A percentile compares a stretch with the other conserved stretches of the same genome.
phyloP scores from a whole-genome alignment of 2,888 invertebrate genomes.

The Scrobipalpa costella region DNA sequence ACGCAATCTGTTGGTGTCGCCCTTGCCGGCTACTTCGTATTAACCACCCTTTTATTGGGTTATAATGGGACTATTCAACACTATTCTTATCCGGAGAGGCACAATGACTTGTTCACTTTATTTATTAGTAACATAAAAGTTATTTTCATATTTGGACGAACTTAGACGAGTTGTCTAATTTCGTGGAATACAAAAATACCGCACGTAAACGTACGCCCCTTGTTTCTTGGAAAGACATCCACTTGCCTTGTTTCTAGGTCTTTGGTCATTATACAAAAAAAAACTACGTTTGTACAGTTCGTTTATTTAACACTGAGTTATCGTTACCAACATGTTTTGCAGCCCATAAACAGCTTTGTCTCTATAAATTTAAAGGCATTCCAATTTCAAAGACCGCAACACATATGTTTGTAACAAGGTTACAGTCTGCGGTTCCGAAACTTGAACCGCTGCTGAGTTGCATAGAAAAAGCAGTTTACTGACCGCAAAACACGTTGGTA shows the following conservation, averaged over 20 bases:
- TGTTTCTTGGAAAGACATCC: neutral
- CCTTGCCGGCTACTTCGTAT: slow-evolving; percentile 10
- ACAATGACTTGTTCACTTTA: slow-evolving; percentile 3
- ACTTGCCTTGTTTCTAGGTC: neutral
- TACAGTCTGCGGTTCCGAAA: no score
- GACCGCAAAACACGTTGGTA: no score
- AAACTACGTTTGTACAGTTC: neutral
- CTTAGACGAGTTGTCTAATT: neutral
- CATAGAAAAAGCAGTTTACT: no score
- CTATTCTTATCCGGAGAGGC: slow-evolving; percentile 2
- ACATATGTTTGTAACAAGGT: no score
- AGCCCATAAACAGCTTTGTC: no score
- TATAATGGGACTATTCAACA: slow-evolving; percentile 41
- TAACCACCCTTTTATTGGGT: slow-evolving; percentile 33
- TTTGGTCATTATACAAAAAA: neutral
- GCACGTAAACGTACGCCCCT: neutral
- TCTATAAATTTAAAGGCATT: no score
- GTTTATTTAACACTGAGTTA: no score
- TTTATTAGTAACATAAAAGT: slow-evolving; percentile 1
- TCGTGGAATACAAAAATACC: neutral
- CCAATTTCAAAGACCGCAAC: no score
- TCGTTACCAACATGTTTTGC: no score
- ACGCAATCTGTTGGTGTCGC: slow-evolving; percentile 28
- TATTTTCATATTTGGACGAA: neutral
- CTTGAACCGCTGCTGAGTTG: no score